Conservation (phyloP, 2,113 vertebrate species). For the Melierax canorus region DNA sequence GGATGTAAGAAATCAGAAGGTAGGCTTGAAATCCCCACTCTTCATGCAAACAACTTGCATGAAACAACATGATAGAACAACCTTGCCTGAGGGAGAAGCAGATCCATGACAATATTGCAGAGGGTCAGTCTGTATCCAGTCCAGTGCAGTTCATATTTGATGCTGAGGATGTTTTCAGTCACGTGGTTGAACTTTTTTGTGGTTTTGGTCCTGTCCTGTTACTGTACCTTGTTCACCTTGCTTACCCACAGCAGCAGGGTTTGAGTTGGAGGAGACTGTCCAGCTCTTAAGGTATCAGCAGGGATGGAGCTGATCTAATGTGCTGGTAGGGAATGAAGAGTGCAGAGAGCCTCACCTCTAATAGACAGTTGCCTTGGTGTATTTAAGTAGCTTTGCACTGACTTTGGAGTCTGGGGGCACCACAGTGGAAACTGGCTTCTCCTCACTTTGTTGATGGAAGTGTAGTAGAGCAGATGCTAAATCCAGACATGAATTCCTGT, state of each 20-base stretch:
- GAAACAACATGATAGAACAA: background rate
- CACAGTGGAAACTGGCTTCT: background rate
- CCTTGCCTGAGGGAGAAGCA: background rate
- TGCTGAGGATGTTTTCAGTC: background rate
- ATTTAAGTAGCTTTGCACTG: background rate
- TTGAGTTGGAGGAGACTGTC: background rate
- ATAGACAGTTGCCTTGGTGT: background rate
- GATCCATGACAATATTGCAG: background rate
- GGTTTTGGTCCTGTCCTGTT: background rate
- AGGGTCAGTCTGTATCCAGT: background rate
- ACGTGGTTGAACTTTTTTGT: background rate
- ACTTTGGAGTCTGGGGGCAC: background rate
- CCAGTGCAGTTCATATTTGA: background rate
- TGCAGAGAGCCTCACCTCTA: background rate
- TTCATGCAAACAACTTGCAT: background rate
- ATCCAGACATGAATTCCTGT: background rate
- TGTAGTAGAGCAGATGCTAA: background rate
- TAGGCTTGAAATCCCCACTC: background rate
- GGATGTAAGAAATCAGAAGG: background rate
- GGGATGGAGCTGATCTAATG: background rate
- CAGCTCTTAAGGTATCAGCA: background rate
- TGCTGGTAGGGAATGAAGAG: background rate
- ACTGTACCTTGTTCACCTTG: background rate
- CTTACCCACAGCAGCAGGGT: background rate
- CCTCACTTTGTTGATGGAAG: background rate